Conservation (phyloP, 35 echinoderm and acorn worm genomes). For the Holothuria glaberrima region DNA sequence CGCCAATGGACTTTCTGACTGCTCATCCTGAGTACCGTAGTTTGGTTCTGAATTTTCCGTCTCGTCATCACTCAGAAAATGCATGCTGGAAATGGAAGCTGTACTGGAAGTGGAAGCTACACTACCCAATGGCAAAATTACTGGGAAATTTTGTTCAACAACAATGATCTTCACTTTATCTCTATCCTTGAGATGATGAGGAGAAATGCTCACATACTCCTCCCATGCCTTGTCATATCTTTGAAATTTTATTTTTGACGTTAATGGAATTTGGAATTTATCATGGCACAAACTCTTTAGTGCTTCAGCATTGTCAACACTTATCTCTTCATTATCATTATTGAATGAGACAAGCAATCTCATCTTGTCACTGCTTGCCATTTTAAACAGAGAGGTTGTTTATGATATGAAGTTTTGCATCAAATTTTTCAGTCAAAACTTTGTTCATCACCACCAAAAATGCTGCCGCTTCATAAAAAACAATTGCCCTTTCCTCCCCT, state of each 20-base stretch:
- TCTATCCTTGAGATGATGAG: background rate
- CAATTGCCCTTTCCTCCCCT: slow-evolving; percentile 14
- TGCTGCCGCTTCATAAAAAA: background rate
- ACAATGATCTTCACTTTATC: slow-evolving; percentile 24
- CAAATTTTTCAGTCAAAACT: slow-evolving; percentile 11
- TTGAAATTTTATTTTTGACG: slow-evolving; percentile 2
- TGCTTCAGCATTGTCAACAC: background rate
- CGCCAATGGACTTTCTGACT: background rate
- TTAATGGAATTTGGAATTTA: background rate
- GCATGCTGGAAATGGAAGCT: background rate
- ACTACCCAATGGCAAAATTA: slow-evolving; percentile 2
- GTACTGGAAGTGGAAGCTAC: too few species aligned
- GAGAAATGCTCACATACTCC: slow-evolving; percentile 5
- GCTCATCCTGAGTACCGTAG: background rate
- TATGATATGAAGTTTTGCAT: slow-evolving; percentile 25
- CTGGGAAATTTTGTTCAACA: background rate
- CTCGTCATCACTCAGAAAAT: background rate
- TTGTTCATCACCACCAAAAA: slow-evolving; percentile 23
- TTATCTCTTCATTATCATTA: slow-evolving; percentile 6
- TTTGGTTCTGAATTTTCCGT: background rate
- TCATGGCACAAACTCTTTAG: background rate
- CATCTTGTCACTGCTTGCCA: slow-evolving; percentile 20
- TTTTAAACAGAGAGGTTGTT: slow-evolving; percentile 10
- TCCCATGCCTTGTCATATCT: background rate
- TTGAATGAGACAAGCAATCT: background rate